Evolutionary conservation across 2,888 invertebrate genomes (phyloP).

Genomic region (Aphidoletes aphidimyza): DNA sequence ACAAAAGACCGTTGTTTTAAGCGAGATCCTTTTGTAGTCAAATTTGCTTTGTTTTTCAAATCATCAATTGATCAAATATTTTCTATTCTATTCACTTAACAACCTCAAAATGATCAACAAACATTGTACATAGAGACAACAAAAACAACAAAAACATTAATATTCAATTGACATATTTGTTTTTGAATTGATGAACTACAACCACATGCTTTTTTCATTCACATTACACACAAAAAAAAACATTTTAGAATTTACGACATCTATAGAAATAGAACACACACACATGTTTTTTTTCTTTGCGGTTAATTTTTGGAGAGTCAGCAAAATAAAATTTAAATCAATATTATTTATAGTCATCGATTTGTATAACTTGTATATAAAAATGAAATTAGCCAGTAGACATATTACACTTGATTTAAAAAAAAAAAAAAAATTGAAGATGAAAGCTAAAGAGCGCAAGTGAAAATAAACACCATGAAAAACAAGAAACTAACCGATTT

Average conservation of each 20-base stretch:
- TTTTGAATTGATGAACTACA: background rate
- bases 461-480: conserved; percentile 37
- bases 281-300: too few species aligned
- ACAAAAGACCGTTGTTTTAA: background rate
- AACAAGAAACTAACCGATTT: background rate
- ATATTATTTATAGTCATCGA: conserved; percentile 31
- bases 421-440: too few species aligned
- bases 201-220: background rate
- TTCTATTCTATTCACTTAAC: too few species aligned
- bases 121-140: too few species aligned
- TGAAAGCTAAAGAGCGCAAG: background rate
- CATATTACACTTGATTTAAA: background rate
- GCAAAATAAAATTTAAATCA: background rate
- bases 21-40: too few species aligned
- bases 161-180: conserved; percentile 12
- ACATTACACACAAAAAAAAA: background rate
- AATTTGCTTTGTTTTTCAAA: too few species aligned
- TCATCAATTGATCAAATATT: too few species aligned
- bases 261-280: background rate
- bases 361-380: conserved; percentile 38
- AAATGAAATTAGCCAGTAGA: conserved; percentile 24
- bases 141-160: too few species aligned
- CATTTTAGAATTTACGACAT: background rate
- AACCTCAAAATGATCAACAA: too few species aligned
- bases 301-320: background rate